Evolutionary conservation across 2,888 invertebrate genomes (phyloP).

Genomic region (Dorcus parallelipipedus): DNA sequence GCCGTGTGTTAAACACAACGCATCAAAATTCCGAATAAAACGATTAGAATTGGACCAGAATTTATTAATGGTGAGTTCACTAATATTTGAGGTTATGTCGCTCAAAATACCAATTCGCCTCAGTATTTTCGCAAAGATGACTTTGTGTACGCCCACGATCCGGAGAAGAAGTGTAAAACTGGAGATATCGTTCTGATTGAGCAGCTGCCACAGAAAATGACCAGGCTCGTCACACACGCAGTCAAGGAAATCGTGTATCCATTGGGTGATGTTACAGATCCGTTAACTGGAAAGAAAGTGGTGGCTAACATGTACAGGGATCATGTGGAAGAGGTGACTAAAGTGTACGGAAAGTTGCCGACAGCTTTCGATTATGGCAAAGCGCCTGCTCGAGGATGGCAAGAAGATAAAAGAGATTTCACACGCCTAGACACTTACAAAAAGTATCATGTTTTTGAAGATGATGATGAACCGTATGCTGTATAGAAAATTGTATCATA

Average conservation of each 20-base stretch:
- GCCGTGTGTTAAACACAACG: slow-evolving; percentile 73
- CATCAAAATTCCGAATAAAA: slow-evolving; percentile 74
- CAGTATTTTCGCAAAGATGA: slow-evolving; percentile 77
- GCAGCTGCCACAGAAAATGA: slow-evolving; percentile 67
- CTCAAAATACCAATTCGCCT: slow-evolving; percentile 33
- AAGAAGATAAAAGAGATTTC: slow-evolving; percentile 79
- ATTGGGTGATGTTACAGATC: slow-evolving; percentile 82
- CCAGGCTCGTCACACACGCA: slow-evolving; percentile 74
- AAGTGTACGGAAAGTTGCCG: slow-evolving; percentile 67
- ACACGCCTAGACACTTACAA: slow-evolving; percentile 72
- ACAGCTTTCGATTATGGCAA: slow-evolving; percentile 71
- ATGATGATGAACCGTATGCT: slow-evolving; percentile 69
- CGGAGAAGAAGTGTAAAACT: slow-evolving; percentile 69
- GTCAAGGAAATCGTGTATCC: slow-evolving; percentile 77
- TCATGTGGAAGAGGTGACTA: slow-evolving; percentile 63
- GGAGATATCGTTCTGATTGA: slow-evolving; percentile 82
- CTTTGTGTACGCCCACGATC: slow-evolving; percentile 75
- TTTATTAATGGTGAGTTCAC: slow-evolving; percentile 68
- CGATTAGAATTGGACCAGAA: slow-evolving; percentile 72
- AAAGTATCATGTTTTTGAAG: slow-evolving; percentile 75
- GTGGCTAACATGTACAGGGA: slow-evolving; percentile 72
- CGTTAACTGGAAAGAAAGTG: slow-evolving; percentile 77
- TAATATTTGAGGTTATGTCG: slow-evolving; percentile 10
- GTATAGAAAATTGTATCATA: slow-evolving; percentile 47
- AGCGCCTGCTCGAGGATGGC: slow-evolving; percentile 76